These are phyloP conservation scores for Drosophila pseudoananassae DNA, from an alignment of 1,140 invertebrate genomes.

Conservation along the genomic window DNA sequence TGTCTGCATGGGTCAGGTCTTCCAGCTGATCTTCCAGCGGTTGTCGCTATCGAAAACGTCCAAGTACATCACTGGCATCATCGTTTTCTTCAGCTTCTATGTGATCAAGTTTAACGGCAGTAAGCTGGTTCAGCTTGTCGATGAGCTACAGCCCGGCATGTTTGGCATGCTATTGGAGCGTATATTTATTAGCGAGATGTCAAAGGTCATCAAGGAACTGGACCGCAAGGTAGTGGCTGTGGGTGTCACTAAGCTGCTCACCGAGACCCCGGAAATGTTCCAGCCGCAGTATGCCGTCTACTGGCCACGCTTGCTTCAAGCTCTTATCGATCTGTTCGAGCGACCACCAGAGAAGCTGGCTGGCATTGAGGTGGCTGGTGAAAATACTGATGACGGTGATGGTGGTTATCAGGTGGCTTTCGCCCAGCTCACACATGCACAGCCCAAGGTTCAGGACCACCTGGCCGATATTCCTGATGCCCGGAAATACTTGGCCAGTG, in stretches of 20 bases:
- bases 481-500: conserved; percentile 87
- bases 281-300: conserved; percentile 58
- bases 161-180: conserved; percentile 97
- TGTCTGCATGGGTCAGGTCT: conserved; percentile 94
- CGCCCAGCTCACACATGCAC: conserved; percentile 94
- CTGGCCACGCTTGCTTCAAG: conserved; percentile 87
- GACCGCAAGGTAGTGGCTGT: conserved; percentile 96
- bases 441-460: conserved; percentile 90
- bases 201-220: conserved; percentile 92
- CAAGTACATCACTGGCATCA: conserved; percentile 94
- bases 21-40: conserved; percentile 95
- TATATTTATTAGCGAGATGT: conserved; percentile 92
- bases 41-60: conserved; percentile 96
- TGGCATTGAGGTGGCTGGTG: conserved; percentile 87
- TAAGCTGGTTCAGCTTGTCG: conserved; percentile 90
- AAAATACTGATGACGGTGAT: conserved; percentile 89
- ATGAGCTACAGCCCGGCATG: conserved; percentile 95
- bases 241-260: conserved; percentile 93
- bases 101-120: conserved; percentile 90
- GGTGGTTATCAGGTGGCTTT: conserved; percentile 95
- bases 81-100: conserved; percentile 96
- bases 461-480: conserved; percentile 87
- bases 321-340: conserved; percentile 94
- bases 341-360: conserved; percentile 92
- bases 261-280: conserved; percentile 87